Conservation (phyloP, 2,113 vertebrate genomes). For the Etheostoma spectabile region DNA sequence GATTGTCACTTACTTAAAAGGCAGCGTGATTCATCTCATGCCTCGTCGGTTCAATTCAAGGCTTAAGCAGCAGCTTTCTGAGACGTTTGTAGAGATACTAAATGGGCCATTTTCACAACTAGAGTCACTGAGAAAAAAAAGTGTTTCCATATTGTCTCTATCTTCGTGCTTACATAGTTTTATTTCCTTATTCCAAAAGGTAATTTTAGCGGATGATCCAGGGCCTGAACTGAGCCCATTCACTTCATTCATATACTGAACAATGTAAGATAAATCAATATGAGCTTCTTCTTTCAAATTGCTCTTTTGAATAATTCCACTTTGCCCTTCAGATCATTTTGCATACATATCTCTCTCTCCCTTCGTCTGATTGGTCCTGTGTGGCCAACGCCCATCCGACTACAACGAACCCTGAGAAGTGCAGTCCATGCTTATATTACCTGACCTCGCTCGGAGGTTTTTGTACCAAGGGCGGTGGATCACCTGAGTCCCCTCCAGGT, state of each 20-base stretch:
- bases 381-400: background rate
- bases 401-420: background rate
- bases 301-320: background rate
- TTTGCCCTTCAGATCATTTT: constrained; percentile 17
- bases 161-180: background rate
- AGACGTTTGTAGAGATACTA: background rate
- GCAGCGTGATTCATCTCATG: background rate
- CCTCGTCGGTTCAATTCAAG: background rate
- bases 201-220: background rate
- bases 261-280: background rate
- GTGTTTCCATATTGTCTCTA: background rate
- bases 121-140: background rate
- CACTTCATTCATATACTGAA: background rate
- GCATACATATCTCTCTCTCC: background rate
- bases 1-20: background rate
- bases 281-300: background rate
- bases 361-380: constrained; percentile 24
- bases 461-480: constrained; percentile 52
- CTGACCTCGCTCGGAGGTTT: constrained; percentile 26
- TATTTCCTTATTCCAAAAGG: background rate
- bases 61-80: background rate
- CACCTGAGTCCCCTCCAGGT: constrained; percentile 30
- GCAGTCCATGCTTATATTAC: background rate
- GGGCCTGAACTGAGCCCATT: background rate
- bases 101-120: background rate